phyloP scores from a whole-genome alignment of 2,797 vertebrate genomes.

The Falco berigora region DNA sequence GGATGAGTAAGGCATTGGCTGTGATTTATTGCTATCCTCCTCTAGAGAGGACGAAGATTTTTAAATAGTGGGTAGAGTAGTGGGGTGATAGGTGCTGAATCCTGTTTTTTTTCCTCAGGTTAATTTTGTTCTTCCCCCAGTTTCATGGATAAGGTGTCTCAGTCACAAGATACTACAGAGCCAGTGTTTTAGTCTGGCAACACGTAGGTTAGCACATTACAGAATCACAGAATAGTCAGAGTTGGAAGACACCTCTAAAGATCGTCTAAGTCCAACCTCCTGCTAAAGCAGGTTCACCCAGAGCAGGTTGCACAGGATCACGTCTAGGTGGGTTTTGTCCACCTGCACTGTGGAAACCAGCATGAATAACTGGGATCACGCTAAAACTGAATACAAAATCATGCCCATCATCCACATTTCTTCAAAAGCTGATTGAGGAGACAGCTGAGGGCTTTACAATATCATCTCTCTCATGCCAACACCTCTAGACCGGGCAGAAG shows the following conservation, averaged over 20 bases:
- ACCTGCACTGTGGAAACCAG: not conserved
- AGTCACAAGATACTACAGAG: not conserved
- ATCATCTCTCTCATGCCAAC: not conserved
- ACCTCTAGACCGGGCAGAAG: not conserved
- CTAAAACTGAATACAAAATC: not conserved
- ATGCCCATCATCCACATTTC: not conserved
- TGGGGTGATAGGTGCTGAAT: not conserved
- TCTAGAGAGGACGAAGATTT: not conserved
- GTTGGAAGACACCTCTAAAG: no score
- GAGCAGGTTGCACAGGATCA: no score
- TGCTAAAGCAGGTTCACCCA: no score
- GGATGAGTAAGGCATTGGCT: not conserved
- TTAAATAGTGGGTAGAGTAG: not conserved
- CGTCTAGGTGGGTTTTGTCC: not conserved
- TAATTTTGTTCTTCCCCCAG: not conserved
- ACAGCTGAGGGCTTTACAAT: not conserved
- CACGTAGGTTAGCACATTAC: not conserved
- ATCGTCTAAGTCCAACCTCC: no score
- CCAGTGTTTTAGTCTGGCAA: not conserved
- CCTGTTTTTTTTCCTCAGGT: not conserved
- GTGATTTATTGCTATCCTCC: not conserved
- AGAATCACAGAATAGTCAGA: no score
- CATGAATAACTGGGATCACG: not conserved
- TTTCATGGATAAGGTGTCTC: not conserved
- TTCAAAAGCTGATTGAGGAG: not conserved